Conservation (phyloP, 2,888 invertebrate species). For the Agriopis leucophaearia region DNA sequence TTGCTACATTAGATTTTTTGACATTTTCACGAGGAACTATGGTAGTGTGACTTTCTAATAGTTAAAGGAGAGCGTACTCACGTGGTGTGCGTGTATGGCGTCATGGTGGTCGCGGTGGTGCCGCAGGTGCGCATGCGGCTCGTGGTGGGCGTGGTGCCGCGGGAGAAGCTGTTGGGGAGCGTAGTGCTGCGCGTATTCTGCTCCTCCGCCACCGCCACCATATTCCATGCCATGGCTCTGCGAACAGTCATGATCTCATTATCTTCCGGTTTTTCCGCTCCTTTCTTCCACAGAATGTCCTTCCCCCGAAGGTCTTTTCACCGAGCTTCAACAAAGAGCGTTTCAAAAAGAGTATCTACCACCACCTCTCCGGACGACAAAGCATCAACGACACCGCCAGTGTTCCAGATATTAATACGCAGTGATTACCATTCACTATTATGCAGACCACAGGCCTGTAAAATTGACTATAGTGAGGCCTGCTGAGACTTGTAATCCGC, state of each 20-base stretch:
- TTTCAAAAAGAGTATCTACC: no score
- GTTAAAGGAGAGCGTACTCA: slow-evolving; percentile 53
- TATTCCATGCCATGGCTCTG: slow-evolving; percentile 86
- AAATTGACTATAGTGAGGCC: no score
- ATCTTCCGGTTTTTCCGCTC: no score
- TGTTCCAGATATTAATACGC: no score
- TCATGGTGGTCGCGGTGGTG: slow-evolving; percentile 82
- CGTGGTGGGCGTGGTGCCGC: slow-evolving; percentile 79
- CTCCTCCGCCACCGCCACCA: slow-evolving; percentile 76
- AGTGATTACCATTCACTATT: no score
- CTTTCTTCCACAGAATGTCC: no score
- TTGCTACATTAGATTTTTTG: background rate
- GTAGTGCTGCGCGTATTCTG: slow-evolving; percentile 80
- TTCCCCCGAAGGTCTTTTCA: no score
- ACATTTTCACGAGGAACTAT: background rate
- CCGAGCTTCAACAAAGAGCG: no score
- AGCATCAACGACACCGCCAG: no score
- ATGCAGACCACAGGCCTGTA: no score
- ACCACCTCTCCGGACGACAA: no score
- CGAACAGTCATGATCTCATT: slow-evolving; percentile 21
- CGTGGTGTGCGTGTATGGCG: slow-evolving; percentile 79
- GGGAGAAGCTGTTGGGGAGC: slow-evolving; percentile 80
- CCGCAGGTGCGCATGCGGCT: slow-evolving; percentile 77
- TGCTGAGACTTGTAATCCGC: no score
- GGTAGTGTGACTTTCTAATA: background rate